A percentile compares a stretch with the other conserved stretches of the same genome.
phyloP scores from a whole-genome alignment of 2,797 vertebrate species.

The Calcarius lapponicus region DNA sequence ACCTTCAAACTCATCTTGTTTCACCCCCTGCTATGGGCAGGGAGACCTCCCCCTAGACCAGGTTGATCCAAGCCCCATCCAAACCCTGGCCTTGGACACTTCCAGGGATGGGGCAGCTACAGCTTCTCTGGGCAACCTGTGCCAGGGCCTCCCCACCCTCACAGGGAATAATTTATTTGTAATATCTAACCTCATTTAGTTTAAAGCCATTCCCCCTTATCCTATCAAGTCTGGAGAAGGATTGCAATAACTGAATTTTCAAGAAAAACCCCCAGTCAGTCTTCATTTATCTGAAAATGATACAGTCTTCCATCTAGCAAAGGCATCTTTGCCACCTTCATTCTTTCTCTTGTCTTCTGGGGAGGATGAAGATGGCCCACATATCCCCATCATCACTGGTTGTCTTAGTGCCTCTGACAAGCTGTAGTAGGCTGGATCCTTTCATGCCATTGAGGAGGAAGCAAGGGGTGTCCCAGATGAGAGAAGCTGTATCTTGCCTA shows the following conservation, averaged over 20 bases:
- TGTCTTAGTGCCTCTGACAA: background rate
- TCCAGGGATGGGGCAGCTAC: background rate
- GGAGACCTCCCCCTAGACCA: background rate
- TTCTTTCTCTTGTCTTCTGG: background rate
- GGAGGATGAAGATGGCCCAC: background rate
- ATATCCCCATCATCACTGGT: background rate
- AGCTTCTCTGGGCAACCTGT: too few species aligned
- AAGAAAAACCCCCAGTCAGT: background rate
- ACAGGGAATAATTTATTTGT: background rate
- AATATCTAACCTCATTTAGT: background rate
- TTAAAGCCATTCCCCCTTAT: background rate
- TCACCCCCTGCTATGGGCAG: background rate
- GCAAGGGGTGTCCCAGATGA: background rate
- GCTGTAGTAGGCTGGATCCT: background rate
- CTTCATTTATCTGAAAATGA: background rate
- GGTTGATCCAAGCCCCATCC: background rate
- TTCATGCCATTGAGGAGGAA: background rate
- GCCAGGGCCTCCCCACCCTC: too few species aligned
- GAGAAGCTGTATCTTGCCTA: background rate
- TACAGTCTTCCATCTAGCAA: background rate
- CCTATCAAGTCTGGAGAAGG: background rate
- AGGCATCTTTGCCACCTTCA: background rate
- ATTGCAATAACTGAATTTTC: background rate
- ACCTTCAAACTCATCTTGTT: background rate
- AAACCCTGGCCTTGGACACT: background rate